Evolutionary conservation across 2,797 vertebrate genomes (phyloP).

Genomic region (Zalophus californianus): DNA sequence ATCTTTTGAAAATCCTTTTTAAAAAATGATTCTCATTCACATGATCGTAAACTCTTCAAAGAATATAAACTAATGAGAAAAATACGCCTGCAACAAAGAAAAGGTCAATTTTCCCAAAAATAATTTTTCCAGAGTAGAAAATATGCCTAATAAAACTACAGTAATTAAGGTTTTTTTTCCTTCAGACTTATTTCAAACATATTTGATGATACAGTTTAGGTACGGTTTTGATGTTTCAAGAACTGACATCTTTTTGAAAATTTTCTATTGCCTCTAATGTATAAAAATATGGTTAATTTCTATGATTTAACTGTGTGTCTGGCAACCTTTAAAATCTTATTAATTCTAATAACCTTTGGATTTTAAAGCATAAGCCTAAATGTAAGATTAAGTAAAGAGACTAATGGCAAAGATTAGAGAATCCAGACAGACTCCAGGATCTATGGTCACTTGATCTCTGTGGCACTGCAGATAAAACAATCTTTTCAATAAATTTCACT

Average conservation of each 20-base stretch:
- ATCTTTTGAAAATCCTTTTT: neutral
- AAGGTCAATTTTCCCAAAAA: neutral
- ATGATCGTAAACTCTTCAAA: slow-evolving; percentile 24
- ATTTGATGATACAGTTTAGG: neutral
- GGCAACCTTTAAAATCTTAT: neutral
- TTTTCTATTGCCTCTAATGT: neutral
- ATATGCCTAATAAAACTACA: neutral
- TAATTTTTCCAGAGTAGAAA: neutral
- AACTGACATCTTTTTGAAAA: neutral
- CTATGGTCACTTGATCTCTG: neutral
- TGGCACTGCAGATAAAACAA: neutral
- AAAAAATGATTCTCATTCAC: neutral
- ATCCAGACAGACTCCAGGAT: neutral
- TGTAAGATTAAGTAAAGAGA: neutral
- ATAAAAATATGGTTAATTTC: neutral
- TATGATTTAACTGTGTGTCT: neutral
- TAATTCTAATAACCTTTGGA: neutral
- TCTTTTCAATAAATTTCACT: neutral
- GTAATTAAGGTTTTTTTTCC: neutral
- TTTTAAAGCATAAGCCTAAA: neutral
- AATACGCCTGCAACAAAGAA: neutral
- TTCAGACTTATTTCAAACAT: neutral
- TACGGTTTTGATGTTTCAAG: neutral
- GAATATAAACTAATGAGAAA: slow-evolving; percentile 39
- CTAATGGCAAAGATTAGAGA: neutral